These are phyloP conservation scores for Eupristina koningsbergeri DNA, from an alignment of 1,140 invertebrate species.

Conservation along the genomic window DNA sequence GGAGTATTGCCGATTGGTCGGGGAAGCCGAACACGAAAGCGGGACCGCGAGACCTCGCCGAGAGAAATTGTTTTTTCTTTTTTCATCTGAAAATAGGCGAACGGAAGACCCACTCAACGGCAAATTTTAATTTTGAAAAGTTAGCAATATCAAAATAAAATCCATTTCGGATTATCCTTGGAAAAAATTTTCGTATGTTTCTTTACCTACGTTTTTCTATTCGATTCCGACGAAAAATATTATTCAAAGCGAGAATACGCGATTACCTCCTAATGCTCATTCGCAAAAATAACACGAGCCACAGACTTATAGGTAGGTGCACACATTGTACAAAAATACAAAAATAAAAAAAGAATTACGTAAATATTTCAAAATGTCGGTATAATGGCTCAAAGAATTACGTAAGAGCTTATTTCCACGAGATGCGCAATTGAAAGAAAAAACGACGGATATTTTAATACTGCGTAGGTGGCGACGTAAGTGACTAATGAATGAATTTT, in stretches of 20 bases:
- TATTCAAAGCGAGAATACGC: neutral
- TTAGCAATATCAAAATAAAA: no score
- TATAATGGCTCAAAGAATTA: neutral
- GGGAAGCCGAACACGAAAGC: neutral
- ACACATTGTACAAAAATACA: neutral
- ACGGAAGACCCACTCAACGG: no score
- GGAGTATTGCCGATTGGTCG: neutral
- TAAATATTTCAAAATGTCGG: neutral
- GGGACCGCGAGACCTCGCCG: no score
- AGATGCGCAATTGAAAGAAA: neutral
- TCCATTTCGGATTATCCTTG: no score
- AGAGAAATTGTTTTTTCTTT: neutral
- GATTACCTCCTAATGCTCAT: neutral
- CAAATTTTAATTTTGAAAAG: neutral
- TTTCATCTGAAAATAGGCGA: no score
- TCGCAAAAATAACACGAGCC: neutral
- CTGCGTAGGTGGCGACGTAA: constrained; percentile 6
- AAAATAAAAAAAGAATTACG: neutral
- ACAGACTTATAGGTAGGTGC: neutral
- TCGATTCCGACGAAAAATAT: neutral
- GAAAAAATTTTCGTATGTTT: no score
- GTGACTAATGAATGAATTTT: constrained; percentile 41
- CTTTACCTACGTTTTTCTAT: no score
- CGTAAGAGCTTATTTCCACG: neutral
- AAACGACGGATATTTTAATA: constrained; percentile 1